Evolutionary conservation across 2,113 vertebrate species (phyloP), one percentile per base, ranked within the genome.

Genomic region (Ctenomys sociabilis): DNA sequence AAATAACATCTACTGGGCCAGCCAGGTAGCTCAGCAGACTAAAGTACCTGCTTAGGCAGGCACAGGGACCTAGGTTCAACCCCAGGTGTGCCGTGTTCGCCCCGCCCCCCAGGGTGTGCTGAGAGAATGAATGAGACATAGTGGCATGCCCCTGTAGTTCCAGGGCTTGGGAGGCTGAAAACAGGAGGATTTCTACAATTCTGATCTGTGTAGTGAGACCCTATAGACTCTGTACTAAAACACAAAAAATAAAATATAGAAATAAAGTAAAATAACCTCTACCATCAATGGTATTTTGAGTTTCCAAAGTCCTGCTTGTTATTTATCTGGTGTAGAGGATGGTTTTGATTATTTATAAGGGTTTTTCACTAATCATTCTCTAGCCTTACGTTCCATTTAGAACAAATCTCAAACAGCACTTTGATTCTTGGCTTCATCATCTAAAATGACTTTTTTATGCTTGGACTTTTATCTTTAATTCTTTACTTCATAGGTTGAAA

Each of bases 401-500:
- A 92, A 78, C 35, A 90, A 57, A 70, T 92, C n/a, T 96, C 64
- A 94, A 61, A 49, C 89, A 92, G 66, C 45, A 88, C 81, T 88
- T 8, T 64, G 70, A 85, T 95, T 94, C 52, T 72, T 87, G 40
- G 90, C 8, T 64, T 77, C 70, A 64, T 88, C 68, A 86, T 85
- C 84, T 68, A 94, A 85, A 92, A 45, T 90, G 12, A 81, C 12
- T 86, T 89, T 83, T 81, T 94, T 90, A 90, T 45, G 45, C 37
- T 92, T 75, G 61, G 82, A 96, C 97, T 97, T 98, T 98, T 98
- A 59, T 97, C 96, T 98, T 97, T 86, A 91, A 78, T 93, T 72
- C 64, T 93, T 91, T 70, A 80, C 72, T 85, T 95, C 19, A 90
- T 12, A 45, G 40, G 22, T 81, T 28, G 21, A 89, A 91, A 45